A percentile compares a stretch with the other conserved stretches of the same genome.
Evolutionary conservation across 1,140 invertebrate species (phyloP).

Genomic region (Caerostris darwini): DNA sequence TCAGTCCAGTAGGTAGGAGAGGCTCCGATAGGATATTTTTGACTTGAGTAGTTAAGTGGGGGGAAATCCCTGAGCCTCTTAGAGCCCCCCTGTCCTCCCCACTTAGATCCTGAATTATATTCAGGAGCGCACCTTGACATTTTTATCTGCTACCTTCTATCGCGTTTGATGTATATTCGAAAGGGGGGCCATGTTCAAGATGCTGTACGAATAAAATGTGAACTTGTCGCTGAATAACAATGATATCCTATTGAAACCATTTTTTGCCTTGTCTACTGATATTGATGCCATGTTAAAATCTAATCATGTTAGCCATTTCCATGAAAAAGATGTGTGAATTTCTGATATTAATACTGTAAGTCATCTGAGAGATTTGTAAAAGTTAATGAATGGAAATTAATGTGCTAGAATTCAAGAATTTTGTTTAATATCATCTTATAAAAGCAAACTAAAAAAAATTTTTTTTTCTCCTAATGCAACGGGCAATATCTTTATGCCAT

Average conservation of each 20-base stretch:
- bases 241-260: background rate
- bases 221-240: background rate
- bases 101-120: constrained; percentile 63
- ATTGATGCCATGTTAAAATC: background rate
- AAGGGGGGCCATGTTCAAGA: background rate
- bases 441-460: no score
- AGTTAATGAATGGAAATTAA: no score
- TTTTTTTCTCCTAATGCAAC: no score
- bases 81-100: constrained; percentile 10
- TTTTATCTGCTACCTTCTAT: constrained; percentile 64
- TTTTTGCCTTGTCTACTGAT: background rate
- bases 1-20: constrained; percentile 42
- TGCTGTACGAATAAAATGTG: background rate
- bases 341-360: no score
- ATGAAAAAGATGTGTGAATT: no score
- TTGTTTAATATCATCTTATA: no score
- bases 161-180: constrained; percentile 46
- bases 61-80: constrained; percentile 71
- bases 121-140: constrained; percentile 62
- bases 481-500: no score
- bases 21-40: constrained; percentile 68
- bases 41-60: constrained; percentile 77
- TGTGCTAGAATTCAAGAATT: no score
- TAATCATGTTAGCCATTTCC: no score
- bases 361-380: no score